Evolutionary conservation across 2,797 vertebrate species (phyloP), one percentile per base, ranked within the genome.

Genomic region (Acrossocheilus wenchowensis): DNA sequence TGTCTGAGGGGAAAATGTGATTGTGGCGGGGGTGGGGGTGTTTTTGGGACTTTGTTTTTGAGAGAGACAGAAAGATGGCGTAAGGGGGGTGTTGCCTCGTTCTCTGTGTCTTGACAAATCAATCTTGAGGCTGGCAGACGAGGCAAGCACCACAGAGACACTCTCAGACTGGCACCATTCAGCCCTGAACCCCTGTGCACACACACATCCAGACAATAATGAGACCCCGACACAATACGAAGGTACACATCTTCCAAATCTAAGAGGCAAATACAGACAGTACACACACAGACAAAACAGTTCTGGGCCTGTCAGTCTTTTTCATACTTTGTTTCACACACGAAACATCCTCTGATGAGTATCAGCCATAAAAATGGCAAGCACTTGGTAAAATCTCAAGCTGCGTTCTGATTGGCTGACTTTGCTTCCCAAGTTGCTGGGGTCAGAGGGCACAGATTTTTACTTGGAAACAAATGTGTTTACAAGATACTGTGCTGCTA

Each of bases 21-120:
- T 81, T 45, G 41, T 79, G 52, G 48, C 45, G 9, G 78, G 68
- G 81, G 66, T 82, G 64, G 85, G 75, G 82, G 78, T 71, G 60
- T 72, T 83, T 83, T 79, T 57, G 39, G 69, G 84, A 74, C 68
- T 87, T 43, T 69, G 86, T 83, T 68, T 82, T 74, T 54, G n/a
- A 74, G 69, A 66, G 34, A 43, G 34, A 88, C 64, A 73, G 71
- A 50, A 77, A 50, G 64, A 84, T 79, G 68, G 83, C 1, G 36
- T 50, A 26, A 78, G 69, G 64, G 73, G 75, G 72, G 85, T 79
- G 75, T 78, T 80, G 88, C 26, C 71, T 83, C 62, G 2, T 64
- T 84, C 52, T 77, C 57, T 60, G 12, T 69, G 85, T 79, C 82
- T 84, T 81, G 85, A 81, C 85, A 84, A 89, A 89, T 86, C 85